A percentile compares a stretch with the other conserved stretches of the same genome.
Conservation (phyloP, 2,797 vertebrate genomes). For the Lagorchestes hirsutus region DNA sequence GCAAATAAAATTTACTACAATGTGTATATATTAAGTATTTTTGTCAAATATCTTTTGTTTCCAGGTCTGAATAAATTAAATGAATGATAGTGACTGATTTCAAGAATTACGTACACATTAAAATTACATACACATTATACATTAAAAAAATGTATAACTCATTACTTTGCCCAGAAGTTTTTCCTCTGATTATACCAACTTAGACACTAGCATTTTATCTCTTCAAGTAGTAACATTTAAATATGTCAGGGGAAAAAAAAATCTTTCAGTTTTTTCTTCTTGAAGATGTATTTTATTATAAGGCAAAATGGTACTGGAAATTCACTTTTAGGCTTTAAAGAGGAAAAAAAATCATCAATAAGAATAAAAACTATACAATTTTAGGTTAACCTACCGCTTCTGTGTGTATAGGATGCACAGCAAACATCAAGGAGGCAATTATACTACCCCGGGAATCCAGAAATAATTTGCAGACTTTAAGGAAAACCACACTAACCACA, state of each 20-base stretch:
- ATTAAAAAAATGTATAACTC: neutral
- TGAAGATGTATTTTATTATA: constrained; percentile 7
- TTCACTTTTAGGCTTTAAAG: neutral
- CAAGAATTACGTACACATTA: neutral
- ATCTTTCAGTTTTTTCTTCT: constrained; percentile 22
- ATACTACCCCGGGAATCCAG: constrained; percentile 91
- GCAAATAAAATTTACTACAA: neutral
- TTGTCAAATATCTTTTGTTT: neutral
- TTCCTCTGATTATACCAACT: neutral
- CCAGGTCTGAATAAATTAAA: neutral
- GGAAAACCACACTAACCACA: constrained; percentile 93
- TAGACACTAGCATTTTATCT: neutral
- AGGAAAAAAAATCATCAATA: constrained; percentile 28
- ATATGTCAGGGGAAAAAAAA: neutral
- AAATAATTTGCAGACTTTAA: constrained; percentile 95
- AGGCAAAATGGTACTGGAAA: neutral
- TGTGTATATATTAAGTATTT: neutral
- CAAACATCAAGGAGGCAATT: constrained; percentile 94
- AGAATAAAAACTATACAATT: neutral
- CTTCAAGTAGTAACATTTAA: neutral
- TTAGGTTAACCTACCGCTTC: constrained; percentile 93
- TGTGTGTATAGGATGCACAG: constrained; percentile 97
- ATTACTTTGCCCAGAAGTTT: neutral
- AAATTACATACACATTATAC: neutral
- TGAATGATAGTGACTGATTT: neutral